These are phyloP conservation scores for Pipistrellus nathusii DNA, from an alignment of 2,797 vertebrate genomes.

Conservation along the genomic window DNA sequence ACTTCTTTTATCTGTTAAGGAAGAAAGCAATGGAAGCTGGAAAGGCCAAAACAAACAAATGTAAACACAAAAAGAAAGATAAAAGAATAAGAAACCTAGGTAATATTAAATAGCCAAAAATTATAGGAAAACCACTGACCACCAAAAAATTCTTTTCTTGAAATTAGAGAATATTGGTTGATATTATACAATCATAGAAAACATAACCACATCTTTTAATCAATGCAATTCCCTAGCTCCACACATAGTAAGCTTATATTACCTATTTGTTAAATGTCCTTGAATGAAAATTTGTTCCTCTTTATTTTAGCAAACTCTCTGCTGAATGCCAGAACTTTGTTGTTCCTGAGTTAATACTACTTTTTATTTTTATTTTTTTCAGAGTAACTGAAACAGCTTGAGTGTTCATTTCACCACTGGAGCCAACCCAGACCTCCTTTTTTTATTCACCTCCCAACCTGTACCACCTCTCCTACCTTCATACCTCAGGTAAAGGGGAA, in stretches of 20 bases:
- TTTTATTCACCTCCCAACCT: not conserved
- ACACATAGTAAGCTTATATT: not conserved
- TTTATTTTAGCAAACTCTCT: slow-evolving; percentile 34
- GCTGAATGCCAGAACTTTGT: not conserved
- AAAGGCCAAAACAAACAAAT: slow-evolving; percentile 11
- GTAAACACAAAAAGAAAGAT: not conserved
- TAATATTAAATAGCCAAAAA: slow-evolving; percentile 17
- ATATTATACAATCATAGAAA: slow-evolving; percentile 22
- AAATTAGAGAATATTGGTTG: slow-evolving; percentile 26
- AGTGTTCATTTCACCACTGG: not conserved
- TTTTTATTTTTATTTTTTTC: slow-evolving; percentile 20
- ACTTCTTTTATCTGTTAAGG: not conserved
- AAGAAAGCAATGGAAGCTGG: slow-evolving; percentile 28
- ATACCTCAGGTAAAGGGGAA: not conserved
- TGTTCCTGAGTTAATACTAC: not conserved
- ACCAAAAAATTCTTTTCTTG: not conserved
- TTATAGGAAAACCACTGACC: slow-evolving; percentile 8
- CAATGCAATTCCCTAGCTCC: not conserved
- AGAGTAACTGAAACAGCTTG: not conserved
- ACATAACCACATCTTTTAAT: not conserved
- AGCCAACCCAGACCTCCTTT: not conserved
- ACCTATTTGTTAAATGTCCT: slow-evolving; percentile 14
- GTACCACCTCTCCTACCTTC: slow-evolving; percentile 4
- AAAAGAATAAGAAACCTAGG: not conserved
- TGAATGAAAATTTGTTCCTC: not conserved